These are phyloP conservation scores for Anthopleura xanthogrammica DNA, from an alignment of 92 coral and sea anemone species.

Conservation along the genomic window DNA sequence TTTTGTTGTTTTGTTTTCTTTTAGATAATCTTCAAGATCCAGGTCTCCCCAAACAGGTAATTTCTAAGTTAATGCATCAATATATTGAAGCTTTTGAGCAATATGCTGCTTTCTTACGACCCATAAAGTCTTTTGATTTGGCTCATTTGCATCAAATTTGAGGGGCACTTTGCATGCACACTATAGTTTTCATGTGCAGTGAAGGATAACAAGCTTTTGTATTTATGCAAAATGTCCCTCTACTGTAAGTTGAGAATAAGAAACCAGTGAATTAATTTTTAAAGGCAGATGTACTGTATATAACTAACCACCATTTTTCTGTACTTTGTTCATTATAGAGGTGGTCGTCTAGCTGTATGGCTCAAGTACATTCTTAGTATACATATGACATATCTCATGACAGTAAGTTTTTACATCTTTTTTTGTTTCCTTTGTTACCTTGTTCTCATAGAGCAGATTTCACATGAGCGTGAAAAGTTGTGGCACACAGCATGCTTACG, in stretches of 20 bases:
- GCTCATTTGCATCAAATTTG: no score
- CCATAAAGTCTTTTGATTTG: no score
- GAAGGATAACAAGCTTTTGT: no score
- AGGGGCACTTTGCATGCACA: no score
- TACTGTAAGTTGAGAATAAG: background rate
- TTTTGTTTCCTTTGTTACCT: background rate
- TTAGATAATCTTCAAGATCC: constrained; percentile 82
- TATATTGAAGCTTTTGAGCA: background rate
- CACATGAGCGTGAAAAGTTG: background rate
- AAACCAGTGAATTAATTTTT: no score
- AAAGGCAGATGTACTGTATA: background rate
- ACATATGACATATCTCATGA: constrained; percentile 97
- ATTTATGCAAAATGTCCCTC: no score
- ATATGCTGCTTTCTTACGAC: no score
- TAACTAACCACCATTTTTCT: background rate
- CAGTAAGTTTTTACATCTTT: constrained; percentile 57
- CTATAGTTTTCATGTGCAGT: no score
- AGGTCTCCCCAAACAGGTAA: constrained; percentile 87
- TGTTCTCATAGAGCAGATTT: no score
- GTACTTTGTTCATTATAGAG: constrained; percentile 45
- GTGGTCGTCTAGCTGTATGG: constrained; percentile 70
- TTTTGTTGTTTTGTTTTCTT: constrained; percentile 10
- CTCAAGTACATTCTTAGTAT: constrained; percentile 63
- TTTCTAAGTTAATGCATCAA: background rate
- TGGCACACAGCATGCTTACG: no score